A percentile compares a stretch with the other conserved stretches of the same genome.
Evolutionary conservation across 2,888 invertebrate species (phyloP).

Genomic region (Poecilus cupreus): DNA sequence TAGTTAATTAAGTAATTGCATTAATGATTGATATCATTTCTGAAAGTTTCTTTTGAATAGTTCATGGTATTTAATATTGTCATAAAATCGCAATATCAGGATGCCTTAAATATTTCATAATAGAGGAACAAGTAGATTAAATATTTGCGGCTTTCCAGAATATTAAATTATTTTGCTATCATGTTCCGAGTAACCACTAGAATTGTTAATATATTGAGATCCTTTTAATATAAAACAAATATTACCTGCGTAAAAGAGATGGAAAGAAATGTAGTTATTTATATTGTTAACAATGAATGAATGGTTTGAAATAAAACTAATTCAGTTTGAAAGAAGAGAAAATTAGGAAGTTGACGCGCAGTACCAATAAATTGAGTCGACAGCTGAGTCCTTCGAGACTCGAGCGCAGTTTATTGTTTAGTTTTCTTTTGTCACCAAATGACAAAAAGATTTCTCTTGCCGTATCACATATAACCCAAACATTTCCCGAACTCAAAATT

Average conservation of each 20-base stretch:
- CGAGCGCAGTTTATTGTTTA: slow-evolving; percentile 9
- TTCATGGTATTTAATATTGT: no score
- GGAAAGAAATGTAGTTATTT: neutral
- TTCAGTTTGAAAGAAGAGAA: slow-evolving; percentile 12
- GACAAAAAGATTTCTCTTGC: slow-evolving; percentile 5
- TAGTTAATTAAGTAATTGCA: no score
- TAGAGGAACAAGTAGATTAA: neutral
- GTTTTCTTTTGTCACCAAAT: neutral
- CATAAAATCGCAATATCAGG: no score
- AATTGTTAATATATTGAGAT: neutral
- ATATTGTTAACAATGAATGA: neutral
- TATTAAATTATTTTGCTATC: slow-evolving; percentile 15
- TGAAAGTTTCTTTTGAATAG: no score
- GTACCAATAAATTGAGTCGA: slow-evolving; percentile 17
- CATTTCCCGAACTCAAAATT: neutral
- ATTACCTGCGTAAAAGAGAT: neutral
- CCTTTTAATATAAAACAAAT: neutral
- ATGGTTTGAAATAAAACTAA: slow-evolving; percentile 18
- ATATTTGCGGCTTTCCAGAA: neutral
- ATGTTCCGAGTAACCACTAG: neutral
- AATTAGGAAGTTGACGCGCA: neutral
- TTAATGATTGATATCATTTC: no score
- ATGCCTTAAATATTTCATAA: slow-evolving; percentile 11
- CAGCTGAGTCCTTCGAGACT: neutral
- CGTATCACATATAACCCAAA: neutral